Evolutionary conservation across 2,888 invertebrate species (phyloP).

Genomic region (Tyria jacobaeae): DNA sequence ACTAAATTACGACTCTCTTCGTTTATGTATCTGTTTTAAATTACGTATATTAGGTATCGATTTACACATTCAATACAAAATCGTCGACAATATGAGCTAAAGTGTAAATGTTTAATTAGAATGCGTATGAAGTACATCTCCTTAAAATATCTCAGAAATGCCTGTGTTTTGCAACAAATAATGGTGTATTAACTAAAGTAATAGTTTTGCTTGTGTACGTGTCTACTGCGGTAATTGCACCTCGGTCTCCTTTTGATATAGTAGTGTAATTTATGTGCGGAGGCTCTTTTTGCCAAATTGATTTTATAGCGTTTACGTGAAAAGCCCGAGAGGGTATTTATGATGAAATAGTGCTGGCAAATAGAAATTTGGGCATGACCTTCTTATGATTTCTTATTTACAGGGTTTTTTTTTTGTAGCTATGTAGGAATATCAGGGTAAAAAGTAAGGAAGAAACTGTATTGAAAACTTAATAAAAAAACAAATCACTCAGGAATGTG

Average conservation of each 20-base stretch:
- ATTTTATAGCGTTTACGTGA: slow-evolving; percentile 10
- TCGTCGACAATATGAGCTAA: too few relatives aligned
- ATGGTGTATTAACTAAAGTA: slow-evolving; percentile 13
- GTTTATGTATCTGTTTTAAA: too few relatives aligned
- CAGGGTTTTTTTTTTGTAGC: neutral
- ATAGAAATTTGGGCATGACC: neutral
- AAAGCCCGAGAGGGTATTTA: slow-evolving; percentile 5
- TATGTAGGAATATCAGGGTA: neutral
- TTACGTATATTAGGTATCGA: too few relatives aligned
- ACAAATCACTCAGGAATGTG: too few relatives aligned
- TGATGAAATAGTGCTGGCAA: slow-evolving; percentile 1
- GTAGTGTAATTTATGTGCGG: slow-evolving; percentile 6
- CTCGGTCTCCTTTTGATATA: slow-evolving; percentile 6
- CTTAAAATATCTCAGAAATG: too few relatives aligned
- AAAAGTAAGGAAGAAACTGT: too few relatives aligned
- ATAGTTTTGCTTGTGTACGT: slow-evolving; percentile 29
- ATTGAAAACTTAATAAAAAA: too few relatives aligned
- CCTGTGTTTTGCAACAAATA: neutral
- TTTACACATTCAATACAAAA: too few relatives aligned
- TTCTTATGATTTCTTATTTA: neutral
- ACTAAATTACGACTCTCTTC: neutral
- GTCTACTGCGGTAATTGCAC: slow-evolving; percentile 19
- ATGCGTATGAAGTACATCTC: too few relatives aligned
- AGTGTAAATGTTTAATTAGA: too few relatives aligned
- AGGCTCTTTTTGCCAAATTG: slow-evolving; percentile 10